Percentiles rank a stretch among this genome's conserved stretches.
Conservation (phyloP, 1,140 invertebrate species). For the Diorhabda elongata region DNA sequence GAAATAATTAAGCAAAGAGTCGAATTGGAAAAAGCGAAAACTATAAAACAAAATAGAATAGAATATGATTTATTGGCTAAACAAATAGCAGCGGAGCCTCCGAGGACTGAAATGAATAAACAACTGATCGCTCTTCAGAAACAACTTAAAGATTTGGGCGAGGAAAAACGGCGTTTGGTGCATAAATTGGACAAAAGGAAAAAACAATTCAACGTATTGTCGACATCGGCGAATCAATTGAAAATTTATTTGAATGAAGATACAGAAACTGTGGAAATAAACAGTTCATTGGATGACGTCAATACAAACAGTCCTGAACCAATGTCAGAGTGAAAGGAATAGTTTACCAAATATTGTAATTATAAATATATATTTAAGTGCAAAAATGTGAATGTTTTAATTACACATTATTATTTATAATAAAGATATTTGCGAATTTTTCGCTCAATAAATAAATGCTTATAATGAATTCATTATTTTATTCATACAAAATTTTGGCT, state of each 20-base stretch:
- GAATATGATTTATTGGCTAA: conserved; percentile 87
- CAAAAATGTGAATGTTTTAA: too few relatives aligned
- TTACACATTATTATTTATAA: too few relatives aligned
- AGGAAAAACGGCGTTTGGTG: not conserved
- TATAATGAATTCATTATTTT: too few relatives aligned
- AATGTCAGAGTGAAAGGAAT: conserved; percentile 14
- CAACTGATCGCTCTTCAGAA: conserved; percentile 12
- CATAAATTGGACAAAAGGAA: conserved; percentile 12
- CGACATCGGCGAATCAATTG: conserved; percentile 16
- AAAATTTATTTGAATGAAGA: conserved; percentile 6
- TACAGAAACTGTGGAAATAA: conserved; percentile 7
- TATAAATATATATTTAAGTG: too few relatives aligned
- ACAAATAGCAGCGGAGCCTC: conserved; percentile 27
- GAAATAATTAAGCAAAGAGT: conserved; percentile 72
- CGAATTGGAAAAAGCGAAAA: conserved; percentile 75
- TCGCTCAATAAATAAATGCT: too few relatives aligned
- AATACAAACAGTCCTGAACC: conserved; percentile 15
- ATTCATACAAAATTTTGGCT: too few relatives aligned
- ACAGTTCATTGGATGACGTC: conserved; percentile 14
- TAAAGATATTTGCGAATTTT: too few relatives aligned
- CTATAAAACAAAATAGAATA: conserved; percentile 77
- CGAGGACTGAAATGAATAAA: conserved; percentile 20
- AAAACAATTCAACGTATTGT: conserved; percentile 19
- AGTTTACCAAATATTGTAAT: too few relatives aligned
- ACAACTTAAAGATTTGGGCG: conserved; percentile 12